These are phyloP conservation scores for Mechanitis mazaeus DNA, from an alignment of 2,888 invertebrate species.

Conservation along the genomic window DNA sequence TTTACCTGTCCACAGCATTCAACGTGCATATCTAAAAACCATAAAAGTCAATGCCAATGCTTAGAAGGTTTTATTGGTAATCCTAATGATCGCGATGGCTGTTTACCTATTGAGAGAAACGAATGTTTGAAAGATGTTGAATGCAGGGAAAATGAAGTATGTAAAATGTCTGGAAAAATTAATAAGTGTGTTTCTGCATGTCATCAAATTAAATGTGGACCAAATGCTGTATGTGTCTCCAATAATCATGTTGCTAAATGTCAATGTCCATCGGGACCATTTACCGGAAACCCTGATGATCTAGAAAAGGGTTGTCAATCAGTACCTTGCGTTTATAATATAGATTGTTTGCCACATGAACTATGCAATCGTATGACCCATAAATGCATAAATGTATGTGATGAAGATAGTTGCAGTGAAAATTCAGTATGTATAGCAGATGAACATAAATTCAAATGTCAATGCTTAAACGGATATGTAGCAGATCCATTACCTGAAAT, in stretches of 20 bases:
- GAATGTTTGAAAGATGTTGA: conserved; percentile 87
- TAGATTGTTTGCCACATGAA: conserved; percentile 87
- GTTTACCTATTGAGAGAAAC: conserved; percentile 82
- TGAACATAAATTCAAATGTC: conserved; percentile 87
- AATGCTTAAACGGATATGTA: conserved; percentile 89
- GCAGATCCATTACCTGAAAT: conserved; percentile 91
- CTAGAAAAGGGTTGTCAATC: conserved; percentile 83
- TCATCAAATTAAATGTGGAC: conserved; percentile 86
- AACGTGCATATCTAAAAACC: conserved; percentile 83
- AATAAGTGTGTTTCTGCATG: conserved; percentile 87
- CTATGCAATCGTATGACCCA: conserved; percentile 89
- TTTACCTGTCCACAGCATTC: conserved; percentile 92
- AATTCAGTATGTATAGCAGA: conserved; percentile 93
- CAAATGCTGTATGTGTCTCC: conserved; percentile 90
- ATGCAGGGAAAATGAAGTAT: conserved; percentile 89
- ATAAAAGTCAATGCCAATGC: conserved; percentile 89
- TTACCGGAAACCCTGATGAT: conserved; percentile 90
- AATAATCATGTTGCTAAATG: conserved; percentile 94
- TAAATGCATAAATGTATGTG: conserved; percentile 88
- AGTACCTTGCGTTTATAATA: conserved; percentile 91
- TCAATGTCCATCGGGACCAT: conserved; percentile 91
- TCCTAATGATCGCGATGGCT: conserved; percentile 93
- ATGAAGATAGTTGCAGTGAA: conserved; percentile 87
- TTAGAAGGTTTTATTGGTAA: conserved; percentile 90
- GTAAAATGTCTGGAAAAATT: conserved; percentile 78